Evolutionary conservation across 2,113 vertebrate species (phyloP).

Genomic region (Anolis sagrei): DNA sequence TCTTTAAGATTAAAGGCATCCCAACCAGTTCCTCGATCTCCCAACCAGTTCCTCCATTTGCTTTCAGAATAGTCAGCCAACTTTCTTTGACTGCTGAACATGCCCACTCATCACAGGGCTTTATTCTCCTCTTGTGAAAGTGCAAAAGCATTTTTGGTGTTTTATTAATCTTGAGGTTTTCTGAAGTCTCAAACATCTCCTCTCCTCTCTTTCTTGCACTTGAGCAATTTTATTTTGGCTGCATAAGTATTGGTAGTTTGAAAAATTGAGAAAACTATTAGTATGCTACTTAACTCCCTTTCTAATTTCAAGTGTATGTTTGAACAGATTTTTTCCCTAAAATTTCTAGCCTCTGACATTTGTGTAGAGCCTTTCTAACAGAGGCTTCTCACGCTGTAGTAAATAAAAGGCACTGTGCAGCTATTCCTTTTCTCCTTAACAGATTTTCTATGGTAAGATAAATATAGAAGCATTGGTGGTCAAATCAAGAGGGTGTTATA

Average conservation of each 20-base stretch:
- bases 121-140: too few relatives aligned
- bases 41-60: background rate
- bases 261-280: background rate
- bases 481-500: too few relatives aligned
- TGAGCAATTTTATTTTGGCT: background rate
- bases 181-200: background rate
- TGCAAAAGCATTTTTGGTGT: background rate
- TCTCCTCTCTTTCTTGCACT: background rate
- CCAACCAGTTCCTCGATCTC: background rate
- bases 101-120: background rate
- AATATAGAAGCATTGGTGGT: too few relatives aligned
- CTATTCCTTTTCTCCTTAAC: too few relatives aligned
- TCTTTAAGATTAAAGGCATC: background rate
- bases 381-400: too few relatives aligned
- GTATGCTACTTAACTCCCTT: slow-evolving; percentile 6
- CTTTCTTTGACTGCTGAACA: background rate
- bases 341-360: slow-evolving; percentile 54
- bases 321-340: slow-evolving; percentile 21
- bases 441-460: too few relatives aligned
- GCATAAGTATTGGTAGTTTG: background rate
- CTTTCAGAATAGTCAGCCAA: background rate
- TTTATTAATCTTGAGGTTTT: background rate
- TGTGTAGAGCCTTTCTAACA: background rate
- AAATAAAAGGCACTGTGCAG: too few relatives aligned
- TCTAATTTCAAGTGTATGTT: slow-evolving; percentile 33